Evolutionary conservation across 2,113 vertebrate genomes (phyloP).

Genomic region (Psophia crepitans): DNA sequence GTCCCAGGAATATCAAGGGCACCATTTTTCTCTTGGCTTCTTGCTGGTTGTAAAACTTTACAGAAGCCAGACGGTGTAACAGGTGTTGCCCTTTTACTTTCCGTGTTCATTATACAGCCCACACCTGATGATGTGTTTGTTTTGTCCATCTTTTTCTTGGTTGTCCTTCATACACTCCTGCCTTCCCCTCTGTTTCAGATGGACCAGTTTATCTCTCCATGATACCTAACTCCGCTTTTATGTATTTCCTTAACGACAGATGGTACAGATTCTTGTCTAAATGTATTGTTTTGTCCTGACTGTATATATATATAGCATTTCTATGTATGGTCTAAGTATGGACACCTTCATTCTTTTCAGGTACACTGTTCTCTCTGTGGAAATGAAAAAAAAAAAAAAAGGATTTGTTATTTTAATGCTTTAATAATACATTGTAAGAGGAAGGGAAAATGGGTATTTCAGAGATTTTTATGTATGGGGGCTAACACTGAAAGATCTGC

Average conservation of each 20-base stretch:
- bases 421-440: neutral
- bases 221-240: neutral
- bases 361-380: neutral
- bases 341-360: neutral
- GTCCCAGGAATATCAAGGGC: neutral
- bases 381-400: neutral
- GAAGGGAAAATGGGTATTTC: neutral
- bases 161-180: neutral
- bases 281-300: neutral
- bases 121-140: neutral
- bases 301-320: neutral
- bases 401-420: neutral
- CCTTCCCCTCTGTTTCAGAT: neutral
- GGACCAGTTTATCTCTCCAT: neutral
- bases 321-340: neutral
- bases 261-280: neutral
- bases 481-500: neutral
- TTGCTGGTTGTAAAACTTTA: neutral
- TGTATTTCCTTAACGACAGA: neutral
- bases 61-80: neutral
- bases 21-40: neutral
- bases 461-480: neutral
- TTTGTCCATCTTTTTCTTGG: neutral
- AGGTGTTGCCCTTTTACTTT: constrained; percentile 1
- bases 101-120: neutral